Conservation (phyloP, 2,113 vertebrate species). For the Hemiscyllium ocellatum region DNA sequence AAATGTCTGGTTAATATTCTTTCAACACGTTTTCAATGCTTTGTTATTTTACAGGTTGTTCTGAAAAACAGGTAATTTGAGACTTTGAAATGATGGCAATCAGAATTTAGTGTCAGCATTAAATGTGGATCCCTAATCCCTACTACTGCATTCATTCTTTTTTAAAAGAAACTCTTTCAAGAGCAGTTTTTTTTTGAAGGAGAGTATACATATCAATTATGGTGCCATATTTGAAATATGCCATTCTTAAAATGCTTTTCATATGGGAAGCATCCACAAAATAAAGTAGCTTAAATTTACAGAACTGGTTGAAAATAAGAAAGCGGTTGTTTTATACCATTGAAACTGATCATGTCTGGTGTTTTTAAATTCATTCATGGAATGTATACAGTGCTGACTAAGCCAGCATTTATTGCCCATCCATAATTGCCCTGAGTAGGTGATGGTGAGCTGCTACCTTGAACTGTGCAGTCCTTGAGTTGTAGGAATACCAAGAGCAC, state of each 20-base stretch:
- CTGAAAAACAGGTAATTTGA: neutral
- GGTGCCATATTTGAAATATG: neutral
- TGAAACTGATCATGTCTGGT: neutral
- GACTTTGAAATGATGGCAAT: neutral
- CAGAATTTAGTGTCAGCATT: neutral
- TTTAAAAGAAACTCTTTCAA: too few species aligned
- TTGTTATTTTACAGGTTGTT: neutral
- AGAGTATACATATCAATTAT: neutral
- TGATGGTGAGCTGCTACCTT: neutral
- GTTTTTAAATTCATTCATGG: neutral
- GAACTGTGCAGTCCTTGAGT: neutral
- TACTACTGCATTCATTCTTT: neutral
- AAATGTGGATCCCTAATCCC: neutral
- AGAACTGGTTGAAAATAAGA: neutral
- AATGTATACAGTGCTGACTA: neutral
- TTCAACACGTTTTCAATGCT: neutral
- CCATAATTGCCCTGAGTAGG: neutral
- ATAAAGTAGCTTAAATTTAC: neutral
- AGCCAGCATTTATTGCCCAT: neutral
- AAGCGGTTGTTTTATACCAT: neutral
- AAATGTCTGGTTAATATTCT: neutral
- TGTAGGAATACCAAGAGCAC: neutral
- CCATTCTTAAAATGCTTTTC: neutral
- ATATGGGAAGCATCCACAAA: neutral
- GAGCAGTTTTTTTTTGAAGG: neutral